Percentiles rank a stretch among this genome's conserved stretches.
These are phyloP conservation scores for Burhinus bistriatus DNA, from an alignment of 2,113 vertebrate genomes.

Conservation along the genomic window DNA sequence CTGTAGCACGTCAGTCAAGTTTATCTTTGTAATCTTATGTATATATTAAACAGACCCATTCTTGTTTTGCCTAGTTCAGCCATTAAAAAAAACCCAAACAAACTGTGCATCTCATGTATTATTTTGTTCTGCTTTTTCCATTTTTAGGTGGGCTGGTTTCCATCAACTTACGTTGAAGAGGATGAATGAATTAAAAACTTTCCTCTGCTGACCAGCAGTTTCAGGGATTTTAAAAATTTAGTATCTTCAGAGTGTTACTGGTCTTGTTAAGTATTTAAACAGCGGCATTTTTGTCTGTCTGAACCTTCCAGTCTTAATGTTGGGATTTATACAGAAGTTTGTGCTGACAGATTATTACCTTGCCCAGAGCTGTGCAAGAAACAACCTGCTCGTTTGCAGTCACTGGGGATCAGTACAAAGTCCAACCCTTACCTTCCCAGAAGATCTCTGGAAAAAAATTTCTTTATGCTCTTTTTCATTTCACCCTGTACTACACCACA, in stretches of 20 bases:
- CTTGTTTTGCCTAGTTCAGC: neutral
- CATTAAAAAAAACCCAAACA: neutral
- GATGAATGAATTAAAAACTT: constrained; percentile 81
- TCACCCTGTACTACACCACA: constrained; percentile 26
- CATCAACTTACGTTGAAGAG: constrained; percentile 96
- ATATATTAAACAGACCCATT: neutral
- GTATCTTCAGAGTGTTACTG: constrained; percentile 9
- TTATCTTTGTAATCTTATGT: neutral
- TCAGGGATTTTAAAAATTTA: constrained; percentile 59
- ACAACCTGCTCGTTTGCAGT: constrained; percentile 37
- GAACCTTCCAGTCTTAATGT: constrained; percentile 60
- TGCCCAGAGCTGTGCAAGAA: constrained; percentile 64
- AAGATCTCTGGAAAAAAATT: constrained; percentile 44
- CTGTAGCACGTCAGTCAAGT: neutral
- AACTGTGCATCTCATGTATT: neutral
- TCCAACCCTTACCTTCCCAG: constrained; percentile 24
- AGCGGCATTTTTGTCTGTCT: constrained; percentile 54
- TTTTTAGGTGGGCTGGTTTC: constrained; percentile 95
- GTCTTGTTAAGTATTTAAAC: constrained; percentile 57
- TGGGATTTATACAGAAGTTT: constrained; percentile 63
- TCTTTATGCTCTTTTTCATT: constrained; percentile 63
- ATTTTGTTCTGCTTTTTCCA: constrained; percentile 35
- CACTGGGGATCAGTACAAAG: constrained; percentile 56
- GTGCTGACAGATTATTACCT: constrained; percentile 68
- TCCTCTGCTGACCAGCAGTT: constrained; percentile 19